phyloP scores from a whole-genome alignment of 2,113 vertebrate genomes.

The Mus spicilegus region DNA sequence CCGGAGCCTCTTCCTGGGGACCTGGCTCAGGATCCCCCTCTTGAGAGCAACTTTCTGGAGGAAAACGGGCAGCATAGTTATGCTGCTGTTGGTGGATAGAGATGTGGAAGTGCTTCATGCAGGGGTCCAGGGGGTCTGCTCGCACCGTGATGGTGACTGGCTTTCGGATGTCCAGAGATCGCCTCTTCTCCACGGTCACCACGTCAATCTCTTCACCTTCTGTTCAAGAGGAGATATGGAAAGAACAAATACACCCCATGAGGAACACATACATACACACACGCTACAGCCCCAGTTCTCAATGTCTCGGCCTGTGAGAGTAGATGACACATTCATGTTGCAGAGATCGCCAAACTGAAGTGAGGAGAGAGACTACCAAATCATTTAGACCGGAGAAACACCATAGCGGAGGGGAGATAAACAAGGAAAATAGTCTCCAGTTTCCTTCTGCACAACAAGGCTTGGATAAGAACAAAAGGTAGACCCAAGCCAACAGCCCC shows the following conservation, averaged over 20 bases:
- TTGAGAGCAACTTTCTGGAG: slow-evolving; percentile 87
- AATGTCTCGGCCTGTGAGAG: not conserved
- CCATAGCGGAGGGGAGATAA: slow-evolving; percentile 51
- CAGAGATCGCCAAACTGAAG: slow-evolving; percentile 61
- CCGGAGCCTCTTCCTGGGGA: slow-evolving; percentile 13
- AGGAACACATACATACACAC: slow-evolving; percentile 25
- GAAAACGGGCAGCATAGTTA: slow-evolving; percentile 95
- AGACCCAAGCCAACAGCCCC: slow-evolving; percentile 69
- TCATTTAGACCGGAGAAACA: not conserved
- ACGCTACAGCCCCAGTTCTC: not conserved
- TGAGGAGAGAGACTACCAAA: slow-evolving; percentile 26
- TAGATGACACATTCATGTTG: slow-evolving; percentile 15
- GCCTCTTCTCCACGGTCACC: slow-evolving; percentile 94
- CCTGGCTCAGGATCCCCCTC: slow-evolving; percentile 7
- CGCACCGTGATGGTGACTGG: slow-evolving; percentile 94
- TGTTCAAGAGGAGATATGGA: slow-evolving; percentile 50
- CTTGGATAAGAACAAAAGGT: slow-evolving; percentile 83
- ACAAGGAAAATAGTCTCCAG: slow-evolving; percentile 78
- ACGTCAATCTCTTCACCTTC: slow-evolving; percentile 97
- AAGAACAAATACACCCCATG: slow-evolving; percentile 58
- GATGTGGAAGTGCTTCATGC: slow-evolving; percentile 95
- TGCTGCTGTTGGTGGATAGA: slow-evolving; percentile 97
- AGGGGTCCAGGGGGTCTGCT: slow-evolving; percentile 92
- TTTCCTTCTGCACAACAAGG: slow-evolving; percentile 78
- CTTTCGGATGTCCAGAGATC: slow-evolving; percentile 88